A percentile compares a stretch with the other conserved stretches of the same genome.
Evolutionary conservation across 2,797 vertebrate species (phyloP).

Genomic region (Fundulus diaphanus): DNA sequence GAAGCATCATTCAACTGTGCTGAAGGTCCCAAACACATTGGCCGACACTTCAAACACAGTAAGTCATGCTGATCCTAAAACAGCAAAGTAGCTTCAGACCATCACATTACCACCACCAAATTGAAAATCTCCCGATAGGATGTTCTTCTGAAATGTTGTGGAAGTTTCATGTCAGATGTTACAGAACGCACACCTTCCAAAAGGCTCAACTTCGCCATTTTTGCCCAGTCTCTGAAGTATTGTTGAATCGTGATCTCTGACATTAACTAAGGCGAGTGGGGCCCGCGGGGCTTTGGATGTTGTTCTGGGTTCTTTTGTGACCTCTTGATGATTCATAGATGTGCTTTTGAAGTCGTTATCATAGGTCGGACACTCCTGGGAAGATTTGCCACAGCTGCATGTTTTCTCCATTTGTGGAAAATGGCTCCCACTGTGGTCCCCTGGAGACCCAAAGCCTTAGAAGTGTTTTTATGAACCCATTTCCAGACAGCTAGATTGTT

Average conservation of each 20-base stretch:
- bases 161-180: not conserved
- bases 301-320: slow-evolving; percentile 3
- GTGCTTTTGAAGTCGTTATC: not conserved
- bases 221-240: not conserved
- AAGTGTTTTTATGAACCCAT: not conserved
- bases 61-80: not conserved
- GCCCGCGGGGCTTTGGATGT: not conserved
- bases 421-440: not conserved
- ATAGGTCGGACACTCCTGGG: not conserved
- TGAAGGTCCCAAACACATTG: not conserved
- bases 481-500: not conserved
- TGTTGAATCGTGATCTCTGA: not conserved
- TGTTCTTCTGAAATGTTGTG: not conserved
- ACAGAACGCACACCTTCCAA: not conserved
- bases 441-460: not conserved
- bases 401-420: not conserved
- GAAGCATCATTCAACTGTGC: not conserved
- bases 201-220: not conserved
- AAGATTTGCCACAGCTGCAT: not conserved
- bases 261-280: not conserved
- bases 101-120: not conserved
- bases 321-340: not conserved
- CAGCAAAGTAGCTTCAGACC: not conserved
- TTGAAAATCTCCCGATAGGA: not conserved
- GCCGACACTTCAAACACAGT: too few species aligned